Evolutionary conservation across 2,797 vertebrate species (phyloP).

Genomic region (Leptatherina wallacei): DNA sequence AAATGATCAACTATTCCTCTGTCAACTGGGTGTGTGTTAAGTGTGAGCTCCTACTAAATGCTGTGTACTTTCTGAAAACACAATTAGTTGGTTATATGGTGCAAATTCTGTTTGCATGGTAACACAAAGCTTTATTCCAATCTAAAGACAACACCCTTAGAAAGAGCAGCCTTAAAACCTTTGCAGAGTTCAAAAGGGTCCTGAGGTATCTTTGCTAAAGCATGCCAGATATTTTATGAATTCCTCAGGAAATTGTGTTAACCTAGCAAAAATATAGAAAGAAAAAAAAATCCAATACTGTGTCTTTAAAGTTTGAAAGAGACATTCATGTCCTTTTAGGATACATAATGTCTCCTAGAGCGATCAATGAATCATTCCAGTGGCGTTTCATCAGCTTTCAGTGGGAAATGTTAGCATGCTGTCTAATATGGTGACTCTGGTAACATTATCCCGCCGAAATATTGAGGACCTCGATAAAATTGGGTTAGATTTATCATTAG

Average conservation of each 20-base stretch:
- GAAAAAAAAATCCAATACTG: no score
- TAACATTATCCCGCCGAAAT: not conserved
- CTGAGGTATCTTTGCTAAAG: not conserved
- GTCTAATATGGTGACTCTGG: not conserved
- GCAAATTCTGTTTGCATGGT: not conserved
- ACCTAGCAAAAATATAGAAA: not conserved
- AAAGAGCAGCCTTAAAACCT: no score
- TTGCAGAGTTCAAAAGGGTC: not conserved
- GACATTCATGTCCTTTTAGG: no score
- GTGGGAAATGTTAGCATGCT: not conserved
- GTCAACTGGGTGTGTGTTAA: no score
- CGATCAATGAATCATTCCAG: no score
- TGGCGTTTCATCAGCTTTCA: not conserved
- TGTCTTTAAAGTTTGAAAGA: no score
- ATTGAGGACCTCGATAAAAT: not conserved
- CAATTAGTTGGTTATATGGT: no score
- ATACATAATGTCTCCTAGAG: no score
- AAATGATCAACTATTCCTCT: no score
- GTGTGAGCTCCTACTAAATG: no score
- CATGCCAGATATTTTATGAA: not conserved
- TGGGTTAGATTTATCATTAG: not conserved
- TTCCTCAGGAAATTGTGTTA: not conserved
- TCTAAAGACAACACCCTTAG: no score
- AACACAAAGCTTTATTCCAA: not conserved
- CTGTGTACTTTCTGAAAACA: no score